These are phyloP conservation scores for Tanytarsus gracilentus DNA, from an alignment of 2,888 invertebrate genomes.

Conservation along the genomic window DNA sequence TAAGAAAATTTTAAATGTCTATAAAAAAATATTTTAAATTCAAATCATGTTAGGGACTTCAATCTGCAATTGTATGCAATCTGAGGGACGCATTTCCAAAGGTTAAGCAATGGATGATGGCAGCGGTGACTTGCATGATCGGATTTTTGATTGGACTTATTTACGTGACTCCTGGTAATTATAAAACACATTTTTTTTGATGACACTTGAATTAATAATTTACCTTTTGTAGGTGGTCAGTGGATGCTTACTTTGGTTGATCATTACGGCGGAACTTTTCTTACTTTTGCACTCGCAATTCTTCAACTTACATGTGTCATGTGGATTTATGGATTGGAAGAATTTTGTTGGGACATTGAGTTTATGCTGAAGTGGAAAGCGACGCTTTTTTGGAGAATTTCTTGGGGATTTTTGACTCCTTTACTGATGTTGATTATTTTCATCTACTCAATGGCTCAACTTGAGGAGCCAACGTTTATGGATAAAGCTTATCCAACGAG, in stretches of 20 bases:
- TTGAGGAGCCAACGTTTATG: constrained; percentile 52
- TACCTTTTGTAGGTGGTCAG: no score
- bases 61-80: constrained; percentile 58
- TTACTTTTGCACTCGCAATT: constrained; percentile 50
- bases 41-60: no score
- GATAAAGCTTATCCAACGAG: constrained; percentile 48
- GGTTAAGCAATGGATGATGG: constrained; percentile 52
- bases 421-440: constrained; percentile 58
- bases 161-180: constrained; percentile 71
- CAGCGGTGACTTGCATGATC: constrained; percentile 45
- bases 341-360: constrained; percentile 61
- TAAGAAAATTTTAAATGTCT: no score
- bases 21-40: no score
- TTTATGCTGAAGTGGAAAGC: constrained; percentile 62
- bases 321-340: constrained; percentile 54
- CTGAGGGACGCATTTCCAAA: constrained; percentile 58
- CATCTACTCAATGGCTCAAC: constrained; percentile 55
- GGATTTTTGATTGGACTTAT: constrained; percentile 59
- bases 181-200: constrained; percentile 41
- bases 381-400: constrained; percentile 64
- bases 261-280: constrained; percentile 53
- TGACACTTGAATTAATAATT: no score
- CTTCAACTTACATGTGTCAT: constrained; percentile 48
- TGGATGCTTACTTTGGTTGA: constrained; percentile 52
- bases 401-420: constrained; percentile 67